Conservation (phyloP, 2,888 invertebrate genomes). For the Pseudoips prasinana region DNA sequence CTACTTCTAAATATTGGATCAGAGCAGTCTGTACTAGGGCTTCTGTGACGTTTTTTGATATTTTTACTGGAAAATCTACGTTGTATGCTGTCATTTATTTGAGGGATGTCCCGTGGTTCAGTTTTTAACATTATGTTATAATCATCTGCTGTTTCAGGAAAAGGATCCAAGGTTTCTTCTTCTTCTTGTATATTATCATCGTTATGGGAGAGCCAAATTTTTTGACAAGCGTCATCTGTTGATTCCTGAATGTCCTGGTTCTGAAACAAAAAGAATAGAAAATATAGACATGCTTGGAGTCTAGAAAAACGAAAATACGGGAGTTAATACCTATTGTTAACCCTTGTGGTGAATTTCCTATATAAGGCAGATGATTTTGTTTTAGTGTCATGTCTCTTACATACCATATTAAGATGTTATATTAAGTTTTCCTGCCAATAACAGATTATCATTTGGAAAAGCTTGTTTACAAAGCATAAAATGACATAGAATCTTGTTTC, state of each 20-base stretch:
- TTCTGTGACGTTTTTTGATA: conserved; percentile 49
- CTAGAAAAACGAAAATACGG: too few relatives aligned
- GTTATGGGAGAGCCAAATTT: conserved; percentile 35
- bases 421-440: too few relatives aligned
- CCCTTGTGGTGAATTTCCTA: too few relatives aligned
- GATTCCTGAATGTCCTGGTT: conserved; percentile 30
- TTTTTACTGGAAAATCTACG: conserved; percentile 39
- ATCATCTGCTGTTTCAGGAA: conserved; percentile 39
- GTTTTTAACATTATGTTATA: conserved; percentile 45
- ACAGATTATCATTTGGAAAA: too few relatives aligned
- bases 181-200: conserved; percentile 23
- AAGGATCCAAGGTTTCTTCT: conserved; percentile 36
- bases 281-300: too few relatives aligned
- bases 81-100: conserved; percentile 13
- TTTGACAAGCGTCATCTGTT: conserved; percentile 30
- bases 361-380: too few relatives aligned
- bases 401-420: too few relatives aligned
- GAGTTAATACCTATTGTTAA: too few relatives aligned
- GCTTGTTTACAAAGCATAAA: too few relatives aligned
- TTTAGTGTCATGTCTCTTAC: too few relatives aligned
- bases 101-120: conserved; percentile 38
- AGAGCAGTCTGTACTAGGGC: conserved; percentile 44
- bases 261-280: conserved; percentile 15
- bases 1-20: conserved; percentile 42
- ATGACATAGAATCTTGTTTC: too few relatives aligned